phyloP scores from a whole-genome alignment of 1,140 invertebrate genomes.

The Brachionus calyciflorus region DNA sequence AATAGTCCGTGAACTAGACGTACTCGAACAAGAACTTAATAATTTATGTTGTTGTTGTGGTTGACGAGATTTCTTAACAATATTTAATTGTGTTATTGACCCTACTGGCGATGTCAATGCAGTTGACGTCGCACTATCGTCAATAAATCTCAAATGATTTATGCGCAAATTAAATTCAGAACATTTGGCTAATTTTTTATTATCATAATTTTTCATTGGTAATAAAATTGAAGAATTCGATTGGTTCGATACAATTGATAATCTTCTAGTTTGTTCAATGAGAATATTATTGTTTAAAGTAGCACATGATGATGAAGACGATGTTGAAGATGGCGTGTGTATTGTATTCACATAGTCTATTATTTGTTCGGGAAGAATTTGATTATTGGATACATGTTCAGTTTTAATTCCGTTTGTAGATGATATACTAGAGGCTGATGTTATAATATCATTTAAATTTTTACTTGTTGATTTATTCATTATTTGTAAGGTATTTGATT shows the following conservation, averaged over 20 bases:
- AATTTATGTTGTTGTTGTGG: constrained; percentile 7
- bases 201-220: background rate
- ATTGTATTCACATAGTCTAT: constrained; percentile 11
- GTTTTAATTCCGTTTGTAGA: background rate
- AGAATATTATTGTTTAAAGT: background rate
- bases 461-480: background rate
- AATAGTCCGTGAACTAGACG: constrained; percentile 1
- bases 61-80: background rate
- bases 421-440: background rate
- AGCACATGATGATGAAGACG: background rate
- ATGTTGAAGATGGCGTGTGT: constrained; percentile 2
- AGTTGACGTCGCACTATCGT: constrained; percentile 38
- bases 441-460: background rate
- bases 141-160: constrained; percentile 13
- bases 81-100: background rate
- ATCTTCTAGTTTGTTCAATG: background rate
- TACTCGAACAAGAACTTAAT: constrained; percentile 2
- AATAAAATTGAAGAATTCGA: background rate
- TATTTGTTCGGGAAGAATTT: background rate
- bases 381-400: background rate
- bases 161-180: constrained; percentile 16
- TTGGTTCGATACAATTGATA: background rate
- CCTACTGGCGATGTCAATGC: constrained; percentile 29
- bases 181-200: background rate
- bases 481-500: background rate